Percentiles rank a stretch among this genome's conserved stretches.
These are phyloP conservation scores for Ormia ochracea DNA, from an alignment of 2,888 invertebrate genomes.

Conservation along the genomic window DNA sequence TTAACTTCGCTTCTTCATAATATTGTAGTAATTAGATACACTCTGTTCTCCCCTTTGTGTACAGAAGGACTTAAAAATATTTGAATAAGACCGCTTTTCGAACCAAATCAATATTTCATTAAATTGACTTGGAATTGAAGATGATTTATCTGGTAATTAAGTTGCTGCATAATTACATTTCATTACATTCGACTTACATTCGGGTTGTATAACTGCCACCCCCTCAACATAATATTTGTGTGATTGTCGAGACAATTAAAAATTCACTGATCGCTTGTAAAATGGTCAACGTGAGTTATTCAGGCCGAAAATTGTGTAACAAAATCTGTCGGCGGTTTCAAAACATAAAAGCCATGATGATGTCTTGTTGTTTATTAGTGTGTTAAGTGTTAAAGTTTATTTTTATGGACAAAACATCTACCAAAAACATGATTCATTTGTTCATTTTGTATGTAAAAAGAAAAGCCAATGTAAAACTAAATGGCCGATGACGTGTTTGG, in stretches of 20 bases:
- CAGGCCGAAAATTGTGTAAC: constrained; percentile 1
- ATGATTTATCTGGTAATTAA: neutral
- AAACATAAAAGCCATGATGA: neutral
- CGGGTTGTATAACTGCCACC: too few relatives aligned
- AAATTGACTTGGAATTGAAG: too few relatives aligned
- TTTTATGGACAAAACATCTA: constrained; percentile 7
- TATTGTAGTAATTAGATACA: too few relatives aligned
- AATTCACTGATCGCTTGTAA: constrained; percentile 1
- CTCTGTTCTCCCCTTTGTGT: too few relatives aligned
- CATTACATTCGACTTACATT: too few relatives aligned
- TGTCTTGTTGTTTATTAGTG: constrained; percentile 10
- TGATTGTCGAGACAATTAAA: too few relatives aligned
- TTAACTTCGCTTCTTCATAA: too few relatives aligned
- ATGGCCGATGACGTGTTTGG: neutral
- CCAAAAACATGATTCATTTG: constrained; percentile 13
- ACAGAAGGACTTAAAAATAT: too few relatives aligned
- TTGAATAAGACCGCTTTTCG: too few relatives aligned
- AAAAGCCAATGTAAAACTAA: neutral
- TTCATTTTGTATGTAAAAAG: constrained; percentile 11
- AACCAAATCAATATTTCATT: too few relatives aligned
- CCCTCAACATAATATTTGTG: neutral
- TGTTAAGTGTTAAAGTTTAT: constrained; percentile 12
- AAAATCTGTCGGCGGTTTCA: constrained; percentile 33
- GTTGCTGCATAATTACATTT: too few relatives aligned
- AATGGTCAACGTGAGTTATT: neutral